phyloP scores from a whole-genome alignment of 1,140 invertebrate genomes.

The Anoplophora glabripennis region DNA sequence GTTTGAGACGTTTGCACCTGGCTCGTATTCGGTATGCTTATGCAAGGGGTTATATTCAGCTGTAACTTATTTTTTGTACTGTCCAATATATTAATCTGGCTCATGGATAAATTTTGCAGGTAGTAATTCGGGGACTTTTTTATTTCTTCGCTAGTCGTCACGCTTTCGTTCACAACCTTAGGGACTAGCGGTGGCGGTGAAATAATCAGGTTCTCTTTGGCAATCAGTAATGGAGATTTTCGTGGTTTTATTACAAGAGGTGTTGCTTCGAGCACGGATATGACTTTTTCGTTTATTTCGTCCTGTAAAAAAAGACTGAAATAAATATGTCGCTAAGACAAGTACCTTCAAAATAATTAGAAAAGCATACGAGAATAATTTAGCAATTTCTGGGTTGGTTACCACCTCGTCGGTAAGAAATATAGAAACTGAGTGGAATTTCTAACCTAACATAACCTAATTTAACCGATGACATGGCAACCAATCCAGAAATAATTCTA shows the following conservation, averaged over 20 bases:
- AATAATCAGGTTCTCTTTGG: conserved; percentile 49
- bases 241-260: conserved; percentile 70
- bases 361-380: too few species aligned
- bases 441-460: too few species aligned
- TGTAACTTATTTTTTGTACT: conserved; percentile 34
- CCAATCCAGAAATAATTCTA: too few species aligned
- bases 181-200: conserved; percentile 48
- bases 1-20: conserved; percentile 15
- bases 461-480: too few species aligned
- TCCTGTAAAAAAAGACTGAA: conserved; percentile 53
- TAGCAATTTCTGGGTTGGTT: too few species aligned
- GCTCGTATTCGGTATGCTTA: conserved; percentile 12
- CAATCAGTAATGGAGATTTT: conserved; percentile 62
- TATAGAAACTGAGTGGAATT: too few species aligned
- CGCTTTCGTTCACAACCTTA: conserved; percentile 51
- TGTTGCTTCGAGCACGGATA: conserved; percentile 62
- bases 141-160: conserved; percentile 55
- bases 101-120: conserved; percentile 33
- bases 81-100: conserved; percentile 20
- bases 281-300: conserved; percentile 65
- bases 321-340: too few species aligned
- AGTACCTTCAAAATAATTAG: too few species aligned
- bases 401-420: too few species aligned
- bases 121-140: conserved; percentile 31
- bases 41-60: conserved; percentile 38